Evolutionary conservation across 2,113 vertebrate species (phyloP), one percentile per base, ranked within the genome.

Genomic region (Oreochromis tanganicae): DNA sequence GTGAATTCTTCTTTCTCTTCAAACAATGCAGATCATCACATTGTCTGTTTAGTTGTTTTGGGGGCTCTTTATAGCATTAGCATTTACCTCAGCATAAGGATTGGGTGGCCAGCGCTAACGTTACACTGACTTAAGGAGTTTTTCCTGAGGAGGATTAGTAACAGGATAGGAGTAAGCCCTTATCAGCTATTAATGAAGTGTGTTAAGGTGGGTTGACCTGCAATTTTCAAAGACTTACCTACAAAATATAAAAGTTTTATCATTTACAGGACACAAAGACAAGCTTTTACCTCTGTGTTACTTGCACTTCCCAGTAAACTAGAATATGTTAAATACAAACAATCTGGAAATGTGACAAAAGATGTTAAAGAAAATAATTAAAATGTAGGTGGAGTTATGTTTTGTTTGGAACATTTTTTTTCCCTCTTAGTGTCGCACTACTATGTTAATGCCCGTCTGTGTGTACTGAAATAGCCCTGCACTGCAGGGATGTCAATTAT

Each of bases 171-270:
- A 82, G 83, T 81, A 84, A 84, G 85, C 71, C 82, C 85, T 94
- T 88, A 87, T 95, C 86, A 93, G 92, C 85, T 95, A 95, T 95
- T 95, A 92, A 95, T 95, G 93, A 95, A 91, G 88, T 92, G 87
- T 94, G 92, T 92, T 89, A 21, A 27, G 89, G 81, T 93, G 86
- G 87, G 90, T 82, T 81, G 61, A 86, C 32, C 83, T 83, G 83
- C 57, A 82, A 88, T 94, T 94, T 95, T 93, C 88, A 91, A 84
- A 92, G 87, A 82, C 83, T 78, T 86, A 83, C 48, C 80, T 75
- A 84, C 56, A 82, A 92, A 94, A 94, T 92, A 93, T 88, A 84
- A 92, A 87, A 75, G 16, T 78, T 78, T 78, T 84, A 82, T 88
- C 84, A 87, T 80, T 82, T 86, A 89, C 71, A 90, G 48, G 73